These are phyloP conservation scores for Haliclona indistincta DNA, from an alignment of 37 sponge, comb jelly and placozoan species.

Conservation along the genomic window DNA sequence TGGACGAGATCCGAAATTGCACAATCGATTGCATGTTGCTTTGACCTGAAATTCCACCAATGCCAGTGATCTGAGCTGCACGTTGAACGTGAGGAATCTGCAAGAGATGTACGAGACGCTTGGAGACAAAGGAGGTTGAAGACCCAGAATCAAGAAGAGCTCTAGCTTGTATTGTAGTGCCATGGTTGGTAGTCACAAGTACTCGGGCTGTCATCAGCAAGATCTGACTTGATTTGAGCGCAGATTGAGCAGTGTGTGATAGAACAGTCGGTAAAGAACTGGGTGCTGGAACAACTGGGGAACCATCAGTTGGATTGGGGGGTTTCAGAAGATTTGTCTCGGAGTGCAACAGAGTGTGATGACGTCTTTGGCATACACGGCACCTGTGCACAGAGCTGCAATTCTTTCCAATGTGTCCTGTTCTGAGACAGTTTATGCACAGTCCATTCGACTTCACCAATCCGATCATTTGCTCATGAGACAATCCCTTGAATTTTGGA, in stretches of 20 bases:
- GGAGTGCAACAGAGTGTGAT: constrained; percentile 4
- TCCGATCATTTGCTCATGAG: background rate
- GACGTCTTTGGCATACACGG: background rate
- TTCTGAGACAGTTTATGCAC: background rate
- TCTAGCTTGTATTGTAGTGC: background rate
- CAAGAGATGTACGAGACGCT: background rate
- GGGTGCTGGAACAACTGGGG: too few species aligned
- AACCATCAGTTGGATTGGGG: too few species aligned
- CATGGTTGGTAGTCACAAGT: background rate
- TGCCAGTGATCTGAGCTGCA: background rate
- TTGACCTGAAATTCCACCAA: background rate
- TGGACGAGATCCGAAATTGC: background rate
- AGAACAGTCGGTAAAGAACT: too few species aligned
- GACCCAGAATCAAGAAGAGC: background rate
- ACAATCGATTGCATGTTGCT: background rate
- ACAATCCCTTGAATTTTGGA: background rate
- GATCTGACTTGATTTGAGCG: background rate
- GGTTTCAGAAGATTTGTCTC: background rate
- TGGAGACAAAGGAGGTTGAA: background rate
- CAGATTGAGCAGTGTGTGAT: background rate
- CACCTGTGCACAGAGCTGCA: constrained; percentile 3
- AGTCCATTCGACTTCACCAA: background rate
- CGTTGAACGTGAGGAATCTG: background rate
- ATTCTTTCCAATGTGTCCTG: background rate
- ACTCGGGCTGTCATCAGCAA: constrained; percentile 2